Conservation (phyloP, 2,113 vertebrate species). For the Heterocephalus glaber region DNA sequence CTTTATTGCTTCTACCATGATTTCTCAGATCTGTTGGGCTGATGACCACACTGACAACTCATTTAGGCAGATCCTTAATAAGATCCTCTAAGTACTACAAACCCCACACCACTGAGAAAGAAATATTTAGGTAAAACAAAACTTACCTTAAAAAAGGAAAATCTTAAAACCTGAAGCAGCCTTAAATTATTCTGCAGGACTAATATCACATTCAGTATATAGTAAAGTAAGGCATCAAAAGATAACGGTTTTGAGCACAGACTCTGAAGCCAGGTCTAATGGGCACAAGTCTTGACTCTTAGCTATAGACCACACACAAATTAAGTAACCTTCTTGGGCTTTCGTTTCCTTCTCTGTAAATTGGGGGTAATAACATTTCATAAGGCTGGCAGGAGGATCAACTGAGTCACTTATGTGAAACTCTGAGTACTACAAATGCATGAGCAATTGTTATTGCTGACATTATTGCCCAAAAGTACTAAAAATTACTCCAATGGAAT, state of each 20-base stretch:
- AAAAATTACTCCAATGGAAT: not conserved
- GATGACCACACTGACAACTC: not conserved
- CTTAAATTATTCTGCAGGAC: constrained; percentile 8
- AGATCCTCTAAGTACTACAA: not conserved
- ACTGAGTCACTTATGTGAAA: not conserved
- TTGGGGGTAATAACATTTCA: not conserved
- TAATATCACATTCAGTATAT: not conserved
- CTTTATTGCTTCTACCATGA: not conserved
- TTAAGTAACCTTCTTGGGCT: not conserved
- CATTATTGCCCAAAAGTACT: not conserved
- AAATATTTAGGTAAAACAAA: not conserved
- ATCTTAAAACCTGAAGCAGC: not conserved
- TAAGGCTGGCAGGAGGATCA: not conserved
- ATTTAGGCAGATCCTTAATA: constrained; percentile 2
- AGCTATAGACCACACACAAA: not conserved
- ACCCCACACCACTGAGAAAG: not conserved
- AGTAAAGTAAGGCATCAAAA: not conserved
- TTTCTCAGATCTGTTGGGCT: not conserved
- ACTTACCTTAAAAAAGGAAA: not conserved
- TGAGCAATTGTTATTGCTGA: not conserved
- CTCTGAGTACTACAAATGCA: not conserved
- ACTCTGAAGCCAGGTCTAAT: not conserved
- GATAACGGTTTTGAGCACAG: not conserved
- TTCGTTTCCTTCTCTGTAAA: not conserved
- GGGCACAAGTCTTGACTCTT: not conserved